phyloP scores from a whole-genome alignment of 2,888 invertebrate species.

The Eumacrocentrus americanus region DNA sequence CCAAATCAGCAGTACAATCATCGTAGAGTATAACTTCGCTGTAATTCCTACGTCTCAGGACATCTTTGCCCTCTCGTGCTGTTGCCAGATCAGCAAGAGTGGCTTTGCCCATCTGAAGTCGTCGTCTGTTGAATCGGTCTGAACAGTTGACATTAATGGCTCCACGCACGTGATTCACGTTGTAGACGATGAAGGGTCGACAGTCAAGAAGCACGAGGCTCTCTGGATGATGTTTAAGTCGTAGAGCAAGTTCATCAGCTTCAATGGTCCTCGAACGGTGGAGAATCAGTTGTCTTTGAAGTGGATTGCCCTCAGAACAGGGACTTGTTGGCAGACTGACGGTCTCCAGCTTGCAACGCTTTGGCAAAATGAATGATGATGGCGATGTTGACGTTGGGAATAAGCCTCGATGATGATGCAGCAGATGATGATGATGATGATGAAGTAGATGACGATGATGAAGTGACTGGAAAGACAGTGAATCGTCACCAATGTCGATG shows the following conservation, averaged over 20 bases:
- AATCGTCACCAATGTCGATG: conserved; percentile 32
- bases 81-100: conserved; percentile 71
- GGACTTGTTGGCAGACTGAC: conserved; percentile 63
- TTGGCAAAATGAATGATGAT: conserved; percentile 59
- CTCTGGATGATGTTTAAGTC: conserved; percentile 46
- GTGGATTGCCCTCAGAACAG: conserved; percentile 65
- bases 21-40: conserved; percentile 75
- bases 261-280: conserved; percentile 64
- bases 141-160: conserved; percentile 76
- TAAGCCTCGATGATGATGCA: conserved; percentile 18
- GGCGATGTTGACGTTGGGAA: conserved; percentile 20
- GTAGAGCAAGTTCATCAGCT: conserved; percentile 63
- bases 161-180: conserved; percentile 72
- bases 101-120: conserved; percentile 72
- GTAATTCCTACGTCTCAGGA: conserved; percentile 64
- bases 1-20: conserved; percentile 70
- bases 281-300: conserved; percentile 64
- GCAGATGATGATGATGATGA: conserved; percentile 38
- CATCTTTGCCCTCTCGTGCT: conserved; percentile 69
- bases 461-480: conserved; percentile 7
- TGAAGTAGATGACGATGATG: conserved; percentile 29
- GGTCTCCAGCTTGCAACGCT: conserved; percentile 67
- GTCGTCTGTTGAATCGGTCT: conserved; percentile 71
- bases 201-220: conserved; percentile 67
- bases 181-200: conserved; percentile 74